Conservation (phyloP, 2,113 vertebrate species). For the Butorides virescens region DNA sequence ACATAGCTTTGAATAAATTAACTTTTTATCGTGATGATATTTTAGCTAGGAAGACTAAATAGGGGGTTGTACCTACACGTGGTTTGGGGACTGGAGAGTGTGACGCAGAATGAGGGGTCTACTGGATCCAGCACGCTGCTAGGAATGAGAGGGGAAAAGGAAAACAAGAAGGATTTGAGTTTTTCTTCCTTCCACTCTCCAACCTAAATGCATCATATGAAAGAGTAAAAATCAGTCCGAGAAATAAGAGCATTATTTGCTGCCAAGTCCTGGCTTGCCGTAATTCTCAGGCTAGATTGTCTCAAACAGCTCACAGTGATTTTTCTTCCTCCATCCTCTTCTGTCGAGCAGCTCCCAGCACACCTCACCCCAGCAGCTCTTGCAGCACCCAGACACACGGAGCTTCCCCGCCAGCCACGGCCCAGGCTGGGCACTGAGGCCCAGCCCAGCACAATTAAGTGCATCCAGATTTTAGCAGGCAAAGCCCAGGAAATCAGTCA, state of each 20-base stretch:
- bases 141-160: neutral
- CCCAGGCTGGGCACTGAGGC: neutral
- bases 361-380: neutral
- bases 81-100: neutral
- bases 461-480: neutral
- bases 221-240: neutral
- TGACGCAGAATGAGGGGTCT: neutral
- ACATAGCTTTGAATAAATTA: neutral
- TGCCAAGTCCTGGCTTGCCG: neutral
- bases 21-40: neutral
- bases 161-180: neutral
- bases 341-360: neutral
- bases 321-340: neutral
- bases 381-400: neutral
- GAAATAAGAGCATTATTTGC: neutral
- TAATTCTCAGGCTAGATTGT: neutral
- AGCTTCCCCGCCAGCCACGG: neutral
- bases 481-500: neutral
- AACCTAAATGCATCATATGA: neutral
- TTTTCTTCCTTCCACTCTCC: neutral
- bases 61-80: neutral
- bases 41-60: neutral
- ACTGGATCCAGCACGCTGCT: neutral
- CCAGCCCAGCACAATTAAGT: neutral
- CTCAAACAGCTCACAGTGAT: neutral